These are phyloP conservation scores for Philotrypesis tridentata DNA, from an alignment of 1,140 invertebrate species.

Conservation along the genomic window DNA sequence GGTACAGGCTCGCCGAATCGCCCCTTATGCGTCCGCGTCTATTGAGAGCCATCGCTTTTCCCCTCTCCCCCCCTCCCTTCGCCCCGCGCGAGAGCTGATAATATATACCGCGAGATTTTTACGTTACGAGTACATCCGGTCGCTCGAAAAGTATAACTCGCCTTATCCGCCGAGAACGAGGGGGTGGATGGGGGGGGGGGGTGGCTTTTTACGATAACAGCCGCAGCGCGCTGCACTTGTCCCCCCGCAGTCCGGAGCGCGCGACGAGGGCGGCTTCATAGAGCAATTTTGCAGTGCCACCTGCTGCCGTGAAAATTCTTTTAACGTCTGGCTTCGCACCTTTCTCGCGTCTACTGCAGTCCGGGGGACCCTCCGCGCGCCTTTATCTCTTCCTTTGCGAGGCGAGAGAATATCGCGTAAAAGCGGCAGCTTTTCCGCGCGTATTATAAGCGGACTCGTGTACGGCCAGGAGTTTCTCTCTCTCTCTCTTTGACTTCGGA, in stretches of 20 bases:
- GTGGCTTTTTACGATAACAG: conserved; percentile 43
- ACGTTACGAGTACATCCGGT: neutral
- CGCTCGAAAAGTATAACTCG: no score
- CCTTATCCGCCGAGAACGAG: neutral
- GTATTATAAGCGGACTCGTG: conserved; percentile 27
- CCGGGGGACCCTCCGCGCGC: neutral
- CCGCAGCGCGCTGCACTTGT: conserved; percentile 11
- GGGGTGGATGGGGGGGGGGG: neutral
- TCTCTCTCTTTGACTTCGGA: neutral
- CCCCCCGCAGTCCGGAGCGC: no score
- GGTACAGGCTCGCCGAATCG: neutral
- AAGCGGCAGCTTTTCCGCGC: neutral
- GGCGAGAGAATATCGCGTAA: conserved; percentile 28
- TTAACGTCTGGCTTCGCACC: conserved; percentile 34
- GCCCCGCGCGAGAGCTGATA: no score
- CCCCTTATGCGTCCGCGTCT: no score
- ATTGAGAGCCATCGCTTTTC: neutral
- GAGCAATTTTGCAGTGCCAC: conserved; percentile 35
- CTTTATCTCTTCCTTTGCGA: conserved; percentile 19
- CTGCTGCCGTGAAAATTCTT: conserved; percentile 33
- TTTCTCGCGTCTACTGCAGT: neutral
- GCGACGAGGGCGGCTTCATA: conserved; percentile 21
- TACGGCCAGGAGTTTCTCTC: neutral
- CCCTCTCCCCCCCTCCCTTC: neutral
- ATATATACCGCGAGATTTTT: neutral